These are phyloP conservation scores for Intellagama lesueurii DNA, from an alignment of 2,797 vertebrate genomes.

Conservation along the genomic window DNA sequence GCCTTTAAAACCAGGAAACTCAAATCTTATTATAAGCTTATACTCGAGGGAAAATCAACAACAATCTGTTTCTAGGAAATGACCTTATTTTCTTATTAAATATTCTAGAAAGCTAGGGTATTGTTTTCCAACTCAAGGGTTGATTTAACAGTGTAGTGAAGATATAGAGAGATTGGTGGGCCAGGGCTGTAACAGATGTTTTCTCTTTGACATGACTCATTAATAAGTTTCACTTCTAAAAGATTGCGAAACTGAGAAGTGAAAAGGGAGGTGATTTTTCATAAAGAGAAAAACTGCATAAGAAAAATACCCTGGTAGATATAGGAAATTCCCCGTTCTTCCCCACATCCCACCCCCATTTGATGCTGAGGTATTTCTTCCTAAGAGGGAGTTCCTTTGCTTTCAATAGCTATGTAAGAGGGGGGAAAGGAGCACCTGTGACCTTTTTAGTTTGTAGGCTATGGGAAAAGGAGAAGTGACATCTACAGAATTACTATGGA, in stretches of 20 bases:
- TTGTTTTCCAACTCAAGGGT: neutral
- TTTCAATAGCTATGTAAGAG: neutral
- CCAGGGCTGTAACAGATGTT: neutral
- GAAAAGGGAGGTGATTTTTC: constrained; percentile 18
- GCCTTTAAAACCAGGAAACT: neutral
- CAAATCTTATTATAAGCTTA: neutral
- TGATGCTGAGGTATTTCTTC: constrained; percentile 46
- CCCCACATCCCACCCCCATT: constrained; percentile 27
- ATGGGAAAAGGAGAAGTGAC: neutral
- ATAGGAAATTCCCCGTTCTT: constrained; percentile 61
- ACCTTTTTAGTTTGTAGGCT: neutral
- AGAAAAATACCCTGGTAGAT: constrained; percentile 37
- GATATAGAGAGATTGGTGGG: constrained; percentile 22
- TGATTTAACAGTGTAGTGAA: neutral
- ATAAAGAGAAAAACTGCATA: constrained; percentile 30
- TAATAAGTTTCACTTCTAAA: neutral
- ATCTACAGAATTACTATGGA: neutral
- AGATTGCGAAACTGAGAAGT: constrained; percentile 21
- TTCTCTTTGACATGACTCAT: neutral
- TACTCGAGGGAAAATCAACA: neutral
- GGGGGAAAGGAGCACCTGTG: neutral
- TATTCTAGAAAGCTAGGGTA: neutral
- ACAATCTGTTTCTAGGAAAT: neutral
- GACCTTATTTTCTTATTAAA: neutral
- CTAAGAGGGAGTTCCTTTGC: neutral